Evolutionary conservation across 2,797 vertebrate genomes (phyloP).

Genomic region (Acropternis orthonyx): DNA sequence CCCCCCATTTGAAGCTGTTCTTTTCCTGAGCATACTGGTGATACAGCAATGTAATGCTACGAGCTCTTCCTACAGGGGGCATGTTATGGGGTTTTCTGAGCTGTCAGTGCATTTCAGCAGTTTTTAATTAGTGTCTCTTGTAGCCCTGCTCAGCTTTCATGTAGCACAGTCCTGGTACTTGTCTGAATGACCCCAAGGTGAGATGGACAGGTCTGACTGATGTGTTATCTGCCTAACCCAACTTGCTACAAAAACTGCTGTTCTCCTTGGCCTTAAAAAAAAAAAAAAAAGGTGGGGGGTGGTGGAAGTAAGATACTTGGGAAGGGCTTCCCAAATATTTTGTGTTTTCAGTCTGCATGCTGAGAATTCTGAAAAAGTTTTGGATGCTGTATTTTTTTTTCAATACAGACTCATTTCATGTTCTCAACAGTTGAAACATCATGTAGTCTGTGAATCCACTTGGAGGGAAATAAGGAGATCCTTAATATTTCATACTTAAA

Average conservation of each 20-base stretch:
- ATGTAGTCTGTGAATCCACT: not conserved
- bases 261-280: not conserved
- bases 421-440: not conserved
- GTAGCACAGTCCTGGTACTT: not conserved
- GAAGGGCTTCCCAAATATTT: not conserved
- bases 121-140: not conserved
- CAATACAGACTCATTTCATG: not conserved
- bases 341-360: not conserved
- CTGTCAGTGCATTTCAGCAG: not conserved
- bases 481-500: constrained; percentile 3
- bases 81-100: not conserved
- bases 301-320: not conserved
- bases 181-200: not conserved
- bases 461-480: not conserved
- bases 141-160: not conserved
- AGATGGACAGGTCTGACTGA: not conserved
- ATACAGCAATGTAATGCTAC: not conserved
- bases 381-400: not conserved
- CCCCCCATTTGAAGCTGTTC: not conserved
- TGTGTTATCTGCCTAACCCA: not conserved
- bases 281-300: too few relatives aligned
- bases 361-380: not conserved
- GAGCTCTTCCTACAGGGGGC: not conserved
- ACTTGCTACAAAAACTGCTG: not conserved
- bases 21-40: not conserved